Base-by-base conservation (phyloP, 2,113 vertebrate genomes). In the Alouatta palliata region DNA sequence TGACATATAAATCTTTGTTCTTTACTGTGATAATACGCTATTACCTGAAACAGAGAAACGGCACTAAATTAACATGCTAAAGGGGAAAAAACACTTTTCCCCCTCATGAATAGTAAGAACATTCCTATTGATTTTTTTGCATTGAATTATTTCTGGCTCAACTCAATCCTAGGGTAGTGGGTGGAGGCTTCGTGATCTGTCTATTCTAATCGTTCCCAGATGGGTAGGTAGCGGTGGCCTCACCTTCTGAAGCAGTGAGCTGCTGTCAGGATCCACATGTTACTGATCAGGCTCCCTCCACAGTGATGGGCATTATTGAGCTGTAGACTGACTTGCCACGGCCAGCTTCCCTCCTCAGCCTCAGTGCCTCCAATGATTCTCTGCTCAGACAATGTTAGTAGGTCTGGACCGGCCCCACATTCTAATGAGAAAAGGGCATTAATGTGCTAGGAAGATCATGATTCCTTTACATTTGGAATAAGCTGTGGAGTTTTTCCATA, bases 251-350 rank as follows among this genome's bases (percentile, higher is more conserved):
- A 99, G 30, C 99, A 99, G 97, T 99, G 99, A 70, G 99, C 99
- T 19, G 99, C 99, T 7, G 99, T 98, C 93, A 99, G 98, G 49
- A 99, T 96, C 99, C 99, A 99, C 0, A 8, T 79, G 0, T 97
- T 97, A 82, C 97, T 98, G 98, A 99, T 99, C 96, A 99, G 35
- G 68, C 98, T 85, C 0, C 99, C 99, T 45, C 99, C 99, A 9
- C 99, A 99, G 73, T 98, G 98, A 56, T 99, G 99, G 0, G 95
- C 90, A 0, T 17, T 45, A 68, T 98, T 98, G 43, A 97, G 8
- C 5, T 99, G 99, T 30, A 99, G 98, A 98, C 99, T 99, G 98
- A 99, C 98, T 97, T 99, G 99, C 99, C 99, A 99, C 0, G 99
- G 99, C 97, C 98, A 99, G 97, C 99, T 99, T 23, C 99, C 99